Percentiles rank a stretch among this genome's conserved stretches.
Evolutionary conservation across 1,140 invertebrate species (phyloP).

Genomic region (Aphidius ervi): DNA sequence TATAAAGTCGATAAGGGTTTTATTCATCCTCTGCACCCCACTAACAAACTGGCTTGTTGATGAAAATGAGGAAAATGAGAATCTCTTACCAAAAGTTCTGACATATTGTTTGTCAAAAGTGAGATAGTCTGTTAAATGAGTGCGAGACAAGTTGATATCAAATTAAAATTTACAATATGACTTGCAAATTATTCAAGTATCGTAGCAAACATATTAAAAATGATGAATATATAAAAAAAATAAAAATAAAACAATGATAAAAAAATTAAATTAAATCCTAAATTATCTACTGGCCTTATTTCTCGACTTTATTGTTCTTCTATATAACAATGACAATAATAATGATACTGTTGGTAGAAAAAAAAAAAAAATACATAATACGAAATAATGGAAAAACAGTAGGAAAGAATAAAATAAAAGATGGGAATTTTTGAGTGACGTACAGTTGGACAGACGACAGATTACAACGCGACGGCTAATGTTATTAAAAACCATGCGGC

Average conservation of each 20-base stretch:
- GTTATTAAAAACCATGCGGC: slow-evolving; percentile 39
- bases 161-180: too few relatives aligned
- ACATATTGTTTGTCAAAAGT: too few relatives aligned
- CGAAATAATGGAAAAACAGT: background rate
- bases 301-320: slow-evolving; percentile 9
- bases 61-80: background rate
- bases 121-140: too few relatives aligned
- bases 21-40: background rate
- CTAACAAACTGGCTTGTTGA: background rate
- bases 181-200: too few relatives aligned
- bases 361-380: too few relatives aligned
- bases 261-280: too few relatives aligned
- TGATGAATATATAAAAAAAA: too few relatives aligned
- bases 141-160: too few relatives aligned
- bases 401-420: background rate
- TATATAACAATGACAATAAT: slow-evolving; percentile 28
- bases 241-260: too few relatives aligned
- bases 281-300: slow-evolving; percentile 6
- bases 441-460: slow-evolving; percentile 15
- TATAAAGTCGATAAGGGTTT: too few relatives aligned
- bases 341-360: background rate
- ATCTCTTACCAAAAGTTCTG: too few relatives aligned
- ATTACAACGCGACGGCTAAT: slow-evolving; percentile 36
- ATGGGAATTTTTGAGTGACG: slow-evolving; percentile 15
- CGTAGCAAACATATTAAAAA: too few relatives aligned